Evolutionary conservation across 2,797 vertebrate genomes (phyloP), one percentile per base, ranked within the genome.

Genomic region (Rousettus madagascariensis): DNA sequence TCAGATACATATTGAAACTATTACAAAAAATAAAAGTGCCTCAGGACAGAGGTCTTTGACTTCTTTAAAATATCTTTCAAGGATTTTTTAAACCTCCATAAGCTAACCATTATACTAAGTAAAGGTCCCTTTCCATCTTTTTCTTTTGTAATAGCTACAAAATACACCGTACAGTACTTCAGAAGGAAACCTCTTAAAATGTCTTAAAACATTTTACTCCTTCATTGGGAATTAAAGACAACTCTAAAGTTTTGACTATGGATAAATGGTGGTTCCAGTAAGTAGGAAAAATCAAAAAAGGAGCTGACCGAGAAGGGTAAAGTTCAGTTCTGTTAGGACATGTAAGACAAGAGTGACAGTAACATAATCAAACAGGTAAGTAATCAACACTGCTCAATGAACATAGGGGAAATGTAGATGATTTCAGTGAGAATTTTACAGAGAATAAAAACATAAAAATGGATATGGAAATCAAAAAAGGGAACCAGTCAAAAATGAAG

Each of bases 131-230:
- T 61, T 69, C 43, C 28, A 82, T 46, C 77, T 53, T 94, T 86
- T 89, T 59, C n/a, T 86, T 92, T 92, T 75, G n/a, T 91, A 87
- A 66, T 4, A 95, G 30, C 69, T 69, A 82, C 43, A 77, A 78
- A 92, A 61, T 41, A 63, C 46, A 53, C 11, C 66, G 30, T 36
- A 88, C 1, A 71, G 43, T 69, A 87, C 30, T 69, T 87, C 22
- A 43, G 30, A 68, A 94, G 57, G 68, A 91, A 82, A 78, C 17
- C 19, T 38, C 82, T 72, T 57, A 80, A 72, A 71, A 72, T 91
- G 8, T 53, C 36, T 82, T 74, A 51, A 63, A 59, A 83, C 19
- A n/a, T 79, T 38, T 63, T 91, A 94, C 82, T 82, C 46, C 17
- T 59, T 92, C 51, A 82, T 33, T 69, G 74, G 11, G 13, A 86